A percentile compares a stretch with the other conserved stretches of the same genome.
phyloP scores from a whole-genome alignment of 2,797 vertebrate genomes.

The Arctocebus calabarensis region DNA sequence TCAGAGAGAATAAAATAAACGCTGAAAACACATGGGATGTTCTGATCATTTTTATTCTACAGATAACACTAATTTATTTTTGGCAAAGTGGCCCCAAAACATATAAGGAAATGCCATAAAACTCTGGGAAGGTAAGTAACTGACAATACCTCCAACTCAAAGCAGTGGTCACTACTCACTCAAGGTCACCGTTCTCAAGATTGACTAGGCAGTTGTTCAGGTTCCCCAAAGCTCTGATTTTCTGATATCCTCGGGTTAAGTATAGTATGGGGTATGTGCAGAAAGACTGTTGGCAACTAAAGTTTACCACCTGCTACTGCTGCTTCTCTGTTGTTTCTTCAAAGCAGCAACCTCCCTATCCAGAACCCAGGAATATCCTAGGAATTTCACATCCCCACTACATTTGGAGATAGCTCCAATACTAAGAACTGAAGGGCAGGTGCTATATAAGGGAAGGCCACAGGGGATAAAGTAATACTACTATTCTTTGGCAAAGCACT shows the following conservation, averaged over 20 bases:
- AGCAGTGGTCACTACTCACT: not conserved
- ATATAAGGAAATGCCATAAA: not conserved
- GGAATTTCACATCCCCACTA: not conserved
- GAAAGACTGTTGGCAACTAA: no score
- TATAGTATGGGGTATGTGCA: not conserved
- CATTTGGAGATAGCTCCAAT: not conserved
- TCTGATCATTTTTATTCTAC: not conserved
- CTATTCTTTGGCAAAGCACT: not conserved
- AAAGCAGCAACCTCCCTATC: not conserved
- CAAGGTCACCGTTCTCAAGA: not conserved
- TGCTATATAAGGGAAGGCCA: not conserved
- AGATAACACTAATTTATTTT: not conserved
- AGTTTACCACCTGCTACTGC: not conserved
- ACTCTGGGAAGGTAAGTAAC: not conserved
- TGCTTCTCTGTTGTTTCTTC: not conserved
- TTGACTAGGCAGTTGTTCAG: not conserved
- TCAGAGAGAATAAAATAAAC: not conserved
- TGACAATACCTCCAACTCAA: not conserved
- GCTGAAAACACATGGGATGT: not conserved
- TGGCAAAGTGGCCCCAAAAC: not conserved
- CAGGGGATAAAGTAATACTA: fast-evolving
- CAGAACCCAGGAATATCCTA: not conserved
- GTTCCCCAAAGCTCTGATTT: not conserved
- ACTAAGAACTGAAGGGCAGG: not conserved
- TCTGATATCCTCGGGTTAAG: not conserved